Conservation (phyloP, 1,140 invertebrate species). For the Papilio polyxenes region DNA sequence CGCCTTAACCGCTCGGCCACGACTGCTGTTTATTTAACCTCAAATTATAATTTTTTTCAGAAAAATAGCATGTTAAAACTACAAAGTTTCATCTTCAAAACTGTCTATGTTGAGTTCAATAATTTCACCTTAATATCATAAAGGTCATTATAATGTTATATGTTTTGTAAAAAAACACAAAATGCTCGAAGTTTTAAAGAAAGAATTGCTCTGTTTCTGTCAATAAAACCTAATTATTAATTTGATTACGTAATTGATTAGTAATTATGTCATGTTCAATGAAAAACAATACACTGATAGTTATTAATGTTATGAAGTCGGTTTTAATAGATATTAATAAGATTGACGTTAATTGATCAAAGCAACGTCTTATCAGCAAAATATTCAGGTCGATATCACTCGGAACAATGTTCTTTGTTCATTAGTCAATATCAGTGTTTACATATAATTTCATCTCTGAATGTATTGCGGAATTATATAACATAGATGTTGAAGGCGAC, state of each 20-base stretch:
- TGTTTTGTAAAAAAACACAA: no score
- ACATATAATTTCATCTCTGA: no score
- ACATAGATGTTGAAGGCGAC: neutral
- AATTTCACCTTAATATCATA: no score
- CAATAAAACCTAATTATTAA: neutral
- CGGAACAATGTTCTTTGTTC: neutral
- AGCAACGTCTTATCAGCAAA: neutral
- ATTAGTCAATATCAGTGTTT: neutral
- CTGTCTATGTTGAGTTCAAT: no score
- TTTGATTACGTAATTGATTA: neutral
- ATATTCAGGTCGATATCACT: constrained; percentile 7
- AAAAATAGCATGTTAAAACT: neutral
- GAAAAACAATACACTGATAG: neutral
- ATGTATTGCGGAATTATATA: neutral
- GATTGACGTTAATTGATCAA: constrained; percentile 11
- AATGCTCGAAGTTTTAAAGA: no score
- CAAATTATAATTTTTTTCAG: constrained; percentile 1
- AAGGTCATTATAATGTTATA: no score
- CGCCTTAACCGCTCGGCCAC: constrained; percentile 38
- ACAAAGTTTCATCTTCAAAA: no score
- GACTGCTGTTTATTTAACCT: neutral
- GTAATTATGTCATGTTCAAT: neutral
- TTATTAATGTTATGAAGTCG: constrained; percentile 11
- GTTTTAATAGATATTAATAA: neutral
- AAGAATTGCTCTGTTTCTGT: neutral